Evolutionary conservation across 2,888 invertebrate species (phyloP), one percentile per base, ranked within the genome.

Genomic region (Mimachlamys varia): DNA sequence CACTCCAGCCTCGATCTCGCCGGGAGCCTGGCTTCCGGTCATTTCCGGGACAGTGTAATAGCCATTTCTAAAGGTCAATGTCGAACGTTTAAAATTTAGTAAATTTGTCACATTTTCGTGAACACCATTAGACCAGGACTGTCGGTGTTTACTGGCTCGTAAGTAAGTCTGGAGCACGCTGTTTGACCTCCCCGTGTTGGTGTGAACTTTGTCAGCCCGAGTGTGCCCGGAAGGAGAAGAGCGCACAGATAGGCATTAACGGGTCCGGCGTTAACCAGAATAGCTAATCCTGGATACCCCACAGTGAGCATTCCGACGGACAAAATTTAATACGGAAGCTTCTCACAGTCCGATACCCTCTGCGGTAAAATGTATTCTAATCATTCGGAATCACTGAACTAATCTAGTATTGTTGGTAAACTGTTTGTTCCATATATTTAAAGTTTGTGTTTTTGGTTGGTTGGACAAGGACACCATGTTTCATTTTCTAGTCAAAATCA

Each of bases 61-160:
- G 76, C 76, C 76, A 17, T 76, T 76, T 76, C 76, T 76, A 76
- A 76, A 76, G 76, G 76, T 76, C 76, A 76, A 76, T 76, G 76
- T 76, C 76, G 76, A 76, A 27, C 76, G 76, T 76, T 76, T 76
- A 76, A 76, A 76, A 76, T 76, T 76, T 76, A 76, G 76, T 76
- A 76, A 76, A 76, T 76, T 76, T 33, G 76, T 76, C 27, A 76
- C 76, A 62, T 76, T 76, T 76, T 76, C 27, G 33, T 76, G 33
- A 76, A 27, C 22, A 22, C 76, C 76, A 76, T 76, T 76, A 76
- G 76, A 22, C 76, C 27, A 10, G 76, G 76, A 76, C 27, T 76
- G 12, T 1, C 76, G 76, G 76, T 27, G 76, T 76, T 76, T 76
- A 10, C 22, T 76, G 13, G 76, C 33, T 22, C 76, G 27, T 76